Base-by-base conservation (phyloP, 2,113 vertebrate genomes). In the Percopsis transmontana region DNA sequence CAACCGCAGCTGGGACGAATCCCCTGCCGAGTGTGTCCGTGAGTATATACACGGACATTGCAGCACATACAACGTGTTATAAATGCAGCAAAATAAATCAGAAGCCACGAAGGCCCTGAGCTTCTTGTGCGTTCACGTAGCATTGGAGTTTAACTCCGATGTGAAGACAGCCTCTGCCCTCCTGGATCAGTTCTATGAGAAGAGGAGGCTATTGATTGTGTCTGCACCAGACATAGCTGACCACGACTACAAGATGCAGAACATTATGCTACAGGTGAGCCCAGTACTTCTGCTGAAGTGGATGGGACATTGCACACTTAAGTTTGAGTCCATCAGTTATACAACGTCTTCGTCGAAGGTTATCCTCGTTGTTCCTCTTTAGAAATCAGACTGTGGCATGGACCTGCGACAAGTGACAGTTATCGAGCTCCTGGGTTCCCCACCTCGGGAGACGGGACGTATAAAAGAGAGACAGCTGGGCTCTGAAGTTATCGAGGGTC, bases 131-230 rank as follows among this genome's bases (percentile, higher is more conserved):
- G 51, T 48, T 27, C 48, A 70, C 87, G 75, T 19, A 99, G 97
- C 91, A 56, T 95, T 97, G 92, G 88, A 94, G 82, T 93, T 99
- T 66, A 95, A 96, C 64, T 91, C 94, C 0, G 93, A 92, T 0
- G 93, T 97, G 27, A 95, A 89, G 63, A 95, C 95, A 0, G 90
- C 87, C 0, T 85, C 93, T 1, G 93, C 92, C 62, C 93, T 99
- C 45, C 85, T 99, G 82, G 95, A 97, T 66, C 97, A 99, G 88
- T 98, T 99, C 87, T 93, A 93, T 0, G 95, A 96, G 81, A 99
- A 96, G 81, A 93, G 91, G 53, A 91, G 94, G 51, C 92, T 99
- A 51, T 91, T 99, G 2, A 87, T 99, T 56, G n/a, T 98, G 79
- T 99, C 96, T 0, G 92, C 95, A 3, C 97, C 97, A 0, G 91